These are phyloP conservation scores for Anas platyrhynchos DNA, from an alignment of 2,113 vertebrate genomes.

Conservation along the genomic window DNA sequence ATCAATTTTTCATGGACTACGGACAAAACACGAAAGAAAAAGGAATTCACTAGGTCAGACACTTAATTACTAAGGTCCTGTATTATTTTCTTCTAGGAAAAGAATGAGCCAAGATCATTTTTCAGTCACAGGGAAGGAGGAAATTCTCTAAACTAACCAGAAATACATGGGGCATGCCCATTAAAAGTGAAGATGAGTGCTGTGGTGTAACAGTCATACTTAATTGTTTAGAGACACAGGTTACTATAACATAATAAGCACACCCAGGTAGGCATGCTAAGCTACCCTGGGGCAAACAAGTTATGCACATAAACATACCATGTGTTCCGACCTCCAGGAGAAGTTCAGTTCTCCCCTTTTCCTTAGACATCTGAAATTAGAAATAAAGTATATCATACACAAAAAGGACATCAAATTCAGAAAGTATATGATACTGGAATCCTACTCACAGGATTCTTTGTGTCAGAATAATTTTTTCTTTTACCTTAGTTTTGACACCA, in stretches of 20 bases:
- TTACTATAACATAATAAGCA: neutral
- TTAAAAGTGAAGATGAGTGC: neutral
- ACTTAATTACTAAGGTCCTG: constrained; percentile 37
- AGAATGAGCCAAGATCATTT: neutral
- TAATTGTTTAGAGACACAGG: neutral
- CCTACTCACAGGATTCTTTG: neutral
- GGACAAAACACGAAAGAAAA: constrained; percentile 63
- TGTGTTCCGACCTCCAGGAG: neutral
- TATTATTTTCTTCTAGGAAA: constrained; percentile 43
- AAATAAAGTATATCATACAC: neutral
- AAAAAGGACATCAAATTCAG: neutral
- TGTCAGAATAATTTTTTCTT: neutral
- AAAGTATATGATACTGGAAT: neutral
- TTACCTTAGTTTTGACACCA: neutral
- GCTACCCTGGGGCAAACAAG: neutral
- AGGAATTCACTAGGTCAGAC: constrained; percentile 41
- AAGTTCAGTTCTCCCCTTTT: neutral
- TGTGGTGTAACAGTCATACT: neutral
- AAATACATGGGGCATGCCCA: neutral
- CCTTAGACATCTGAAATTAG: neutral
- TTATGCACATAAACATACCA: neutral
- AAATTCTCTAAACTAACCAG: constrained; percentile 30
- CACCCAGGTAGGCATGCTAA: neutral
- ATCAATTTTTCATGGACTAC: constrained; percentile 74
- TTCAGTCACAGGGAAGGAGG: neutral